Evolutionary conservation across 1,140 invertebrate genomes (phyloP).

Genomic region (Glossosoma conforme): DNA sequence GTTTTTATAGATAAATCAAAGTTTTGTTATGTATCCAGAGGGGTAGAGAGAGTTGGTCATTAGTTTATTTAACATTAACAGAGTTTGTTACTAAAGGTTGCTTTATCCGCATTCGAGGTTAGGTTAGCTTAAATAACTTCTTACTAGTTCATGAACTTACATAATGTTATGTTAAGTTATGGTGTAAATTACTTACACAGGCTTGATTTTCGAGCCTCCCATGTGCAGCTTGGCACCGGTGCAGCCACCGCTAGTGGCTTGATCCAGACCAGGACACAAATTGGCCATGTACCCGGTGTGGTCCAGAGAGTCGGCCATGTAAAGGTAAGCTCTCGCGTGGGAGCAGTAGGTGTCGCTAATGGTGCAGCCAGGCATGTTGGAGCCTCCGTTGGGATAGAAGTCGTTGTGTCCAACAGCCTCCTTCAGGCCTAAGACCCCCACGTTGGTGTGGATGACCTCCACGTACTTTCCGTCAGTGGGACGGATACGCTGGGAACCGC

Average conservation of each 20-base stretch:
- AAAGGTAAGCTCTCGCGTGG: constrained; percentile 33
- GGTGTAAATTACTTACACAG: constrained; percentile 13
- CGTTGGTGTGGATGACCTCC: constrained; percentile 62
- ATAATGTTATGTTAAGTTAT: no score
- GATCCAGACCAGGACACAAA: no score
- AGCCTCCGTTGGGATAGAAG: constrained; percentile 57
- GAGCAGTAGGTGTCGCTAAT: constrained; percentile 25
- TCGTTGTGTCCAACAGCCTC: constrained; percentile 53
- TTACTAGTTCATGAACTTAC: no score
- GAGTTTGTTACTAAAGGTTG: not conserved
- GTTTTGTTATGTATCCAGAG: no score
- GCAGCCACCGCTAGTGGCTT: no score
- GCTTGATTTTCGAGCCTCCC: constrained; percentile 14
- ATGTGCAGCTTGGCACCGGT: constrained; percentile 7
- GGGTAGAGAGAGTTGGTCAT: no score
- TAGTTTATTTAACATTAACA: not conserved
- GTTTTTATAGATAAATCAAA: no score
- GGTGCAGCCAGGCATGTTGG: constrained; percentile 55
- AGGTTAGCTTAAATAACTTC: no score
- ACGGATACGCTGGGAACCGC: not conserved
- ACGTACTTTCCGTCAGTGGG: constrained; percentile 53
- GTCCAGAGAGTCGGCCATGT: constrained; percentile 34
- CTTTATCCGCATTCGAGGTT: no score
- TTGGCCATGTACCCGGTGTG: constrained; percentile 10
- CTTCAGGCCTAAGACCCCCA: constrained; percentile 50